Percentiles rank a stretch among this genome's conserved stretches.
phyloP scores from a whole-genome alignment of 2,888 invertebrate species.

The Ichneumoninae sp. region DNA sequence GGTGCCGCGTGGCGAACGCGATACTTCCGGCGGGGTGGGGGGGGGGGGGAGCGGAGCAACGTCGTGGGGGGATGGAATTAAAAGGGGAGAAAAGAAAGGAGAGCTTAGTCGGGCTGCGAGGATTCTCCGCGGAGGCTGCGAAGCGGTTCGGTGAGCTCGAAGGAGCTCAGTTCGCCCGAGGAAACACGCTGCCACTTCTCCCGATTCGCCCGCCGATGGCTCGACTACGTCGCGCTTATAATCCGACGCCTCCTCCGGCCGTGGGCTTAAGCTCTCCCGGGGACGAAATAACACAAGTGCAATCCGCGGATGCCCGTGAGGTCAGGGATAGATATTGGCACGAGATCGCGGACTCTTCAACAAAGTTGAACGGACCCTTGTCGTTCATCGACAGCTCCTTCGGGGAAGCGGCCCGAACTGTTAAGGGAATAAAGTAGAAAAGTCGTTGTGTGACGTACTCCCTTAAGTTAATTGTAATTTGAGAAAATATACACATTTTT shows the following conservation, averaged over 20 bases:
- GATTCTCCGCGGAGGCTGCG: neutral
- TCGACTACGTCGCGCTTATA: slow-evolving; percentile 16
- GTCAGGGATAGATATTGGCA: neutral
- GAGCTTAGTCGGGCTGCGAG: neutral
- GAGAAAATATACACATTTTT: no score
- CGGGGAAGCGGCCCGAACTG: no score
- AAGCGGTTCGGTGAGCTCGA: slow-evolving; percentile 32
- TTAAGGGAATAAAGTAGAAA: no score
- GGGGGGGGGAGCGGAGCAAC: neutral
- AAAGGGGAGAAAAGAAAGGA: neutral
- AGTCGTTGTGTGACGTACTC: no score
- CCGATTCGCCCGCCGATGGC: slow-evolving; percentile 4
- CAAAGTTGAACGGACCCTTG: no score
- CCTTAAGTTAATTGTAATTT: no score
- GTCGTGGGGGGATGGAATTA: neutral
- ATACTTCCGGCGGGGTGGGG: neutral
- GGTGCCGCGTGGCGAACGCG: neutral
- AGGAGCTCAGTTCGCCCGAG: slow-evolving; percentile 47
- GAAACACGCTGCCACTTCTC: slow-evolving; percentile 33
- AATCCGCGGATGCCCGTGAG: neutral
- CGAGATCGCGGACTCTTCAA: neutral
- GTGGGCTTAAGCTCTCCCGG: neutral
- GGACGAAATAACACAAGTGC: neutral
- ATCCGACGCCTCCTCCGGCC: neutral
- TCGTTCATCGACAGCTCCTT: no score